Evolutionary conservation across 1,140 invertebrate species (phyloP), one percentile per base, ranked within the genome.

Genomic region (Anadara kagoshimensis): DNA sequence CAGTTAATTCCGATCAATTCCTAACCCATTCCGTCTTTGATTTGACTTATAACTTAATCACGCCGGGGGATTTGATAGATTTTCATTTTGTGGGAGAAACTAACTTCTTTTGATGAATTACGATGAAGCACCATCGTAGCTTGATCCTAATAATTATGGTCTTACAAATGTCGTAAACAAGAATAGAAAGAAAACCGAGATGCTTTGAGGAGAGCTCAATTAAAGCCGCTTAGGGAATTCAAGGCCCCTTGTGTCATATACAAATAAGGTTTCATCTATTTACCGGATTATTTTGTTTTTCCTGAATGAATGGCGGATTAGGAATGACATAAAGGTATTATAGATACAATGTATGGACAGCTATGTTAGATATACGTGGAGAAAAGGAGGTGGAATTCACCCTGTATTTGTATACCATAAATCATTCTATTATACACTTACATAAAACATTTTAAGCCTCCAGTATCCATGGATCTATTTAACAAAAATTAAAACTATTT

Each of bases 241-340:
- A 70, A 62, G 73, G 62, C 73, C 73, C 61, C 73, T 75, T 75
- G 62, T 75, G 73, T 75, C 67, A 69, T 70, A 66, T 58, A 64
- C 73, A 75, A 75, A 75, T 75, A 75, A 53, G 73, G 73, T 70
- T 75, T 75, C 73, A 75, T 75, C 73, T 75, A 70, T 75, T 75
- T 75, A 75, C 67, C 61, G 49, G 73, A 75, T 75, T 75, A 75
- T 44, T 65, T 36, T 36, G 29, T 36, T 36, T 36, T 36, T 36
- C 29, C 29, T 36, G 29, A 36, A 36, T 36, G 29, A 36, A 36
- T 36, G 29, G 29, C 29, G 29, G 29, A 36, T 36, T 36, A 3
- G 7, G 29, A 36, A 2, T 36, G 29, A 36, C 29, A 36, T 36
- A 36, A 36, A 36, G 29, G 29, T 36, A 36, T 36, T 36, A 36